These are phyloP conservation scores for Zaprionus taronus DNA, from an alignment of 1,140 invertebrate species.

Conservation along the genomic window DNA sequence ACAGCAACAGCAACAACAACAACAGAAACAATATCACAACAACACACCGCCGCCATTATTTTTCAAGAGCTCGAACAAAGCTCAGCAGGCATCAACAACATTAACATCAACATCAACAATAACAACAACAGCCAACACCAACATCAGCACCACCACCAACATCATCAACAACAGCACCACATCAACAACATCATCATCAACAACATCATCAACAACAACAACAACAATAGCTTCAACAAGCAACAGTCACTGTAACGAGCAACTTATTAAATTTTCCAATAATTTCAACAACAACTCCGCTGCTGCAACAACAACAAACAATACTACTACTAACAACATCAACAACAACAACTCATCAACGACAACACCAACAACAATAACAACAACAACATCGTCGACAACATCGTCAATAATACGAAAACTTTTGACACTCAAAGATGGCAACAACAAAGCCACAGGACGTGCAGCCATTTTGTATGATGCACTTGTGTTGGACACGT, in stretches of 20 bases:
- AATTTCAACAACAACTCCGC: conserved; percentile 49
- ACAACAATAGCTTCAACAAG: conserved; percentile 41
- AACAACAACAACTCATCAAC: conserved; percentile 28
- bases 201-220: conserved; percentile 42
- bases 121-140: conserved; percentile 34
- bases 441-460: conserved; percentile 66
- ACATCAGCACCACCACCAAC: conserved; percentile 20
- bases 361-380: conserved; percentile 20
- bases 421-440: conserved; percentile 70
- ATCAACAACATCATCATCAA: conserved; percentile 44
- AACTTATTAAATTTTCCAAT: conserved; percentile 62
- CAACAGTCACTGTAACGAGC: conserved; percentile 48
- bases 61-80: conserved; percentile 75
- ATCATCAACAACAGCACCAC: conserved; percentile 29
- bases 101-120: conserved; percentile 42
- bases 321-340: conserved; percentile 28
- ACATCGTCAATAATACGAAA: conserved; percentile 73
- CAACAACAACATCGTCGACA: conserved; percentile 47
- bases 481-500: conserved; percentile 72
- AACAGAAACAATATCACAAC: conserved; percentile 42
- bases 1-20: conserved; percentile 24
- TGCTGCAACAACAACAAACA: conserved; percentile 32
- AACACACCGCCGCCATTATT: conserved; percentile 79
- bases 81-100: conserved; percentile 60
- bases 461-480: conserved; percentile 76